Base-by-base conservation (phyloP, 1,140 invertebrate genomes). In the Microplitis mediator region DNA sequence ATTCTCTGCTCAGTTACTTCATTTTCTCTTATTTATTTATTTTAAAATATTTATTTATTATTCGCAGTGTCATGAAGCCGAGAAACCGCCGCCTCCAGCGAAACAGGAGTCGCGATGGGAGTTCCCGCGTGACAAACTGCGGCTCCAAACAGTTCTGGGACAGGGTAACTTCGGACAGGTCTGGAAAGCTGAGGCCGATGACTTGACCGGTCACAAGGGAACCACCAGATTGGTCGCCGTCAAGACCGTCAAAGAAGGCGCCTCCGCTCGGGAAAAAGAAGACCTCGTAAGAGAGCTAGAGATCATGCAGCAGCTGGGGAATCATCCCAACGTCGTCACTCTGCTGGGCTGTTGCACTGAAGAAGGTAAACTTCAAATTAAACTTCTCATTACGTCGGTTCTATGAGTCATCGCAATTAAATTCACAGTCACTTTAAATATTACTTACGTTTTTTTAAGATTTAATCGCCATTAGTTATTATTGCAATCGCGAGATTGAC, bases 81-180 rank as follows among this genome's bases (percentile, higher is more conserved):
- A 87, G 86, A 81, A 85, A 74, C 87, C 89, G 14, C 87, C 89
- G 35, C 79, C 81, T n/a, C 86, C 89, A 14, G 80, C 88, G 16
- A 87, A 87, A 13, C 86, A 87, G 6, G 89, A 90, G 77, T 88
- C 89, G 31, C 89, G 89, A 78, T 95, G 93, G 91, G 94, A 95
- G 79, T 93, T 95, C 76, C 91, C 94, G 3, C 88, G 93, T 78
- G 91, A 91, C 75, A 93, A 93, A 80, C 86, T 96, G n/a, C 88
- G 92, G 51, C 84, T 95, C 36, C 93, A 95, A 78, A 94, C 93
- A 45, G 87, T 95, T 36, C 85, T 95, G 6, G 94, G 94, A 5
- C 91, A 94, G 85, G 94, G 94, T 39, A 95, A 95, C 82, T 95
- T 96, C 82, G 94, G 94, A 35, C 92, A 93, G 88, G 93, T 94